Base-by-base conservation (phyloP, 2,797 vertebrate genomes). In the Catostomus latipinnis region DNA sequence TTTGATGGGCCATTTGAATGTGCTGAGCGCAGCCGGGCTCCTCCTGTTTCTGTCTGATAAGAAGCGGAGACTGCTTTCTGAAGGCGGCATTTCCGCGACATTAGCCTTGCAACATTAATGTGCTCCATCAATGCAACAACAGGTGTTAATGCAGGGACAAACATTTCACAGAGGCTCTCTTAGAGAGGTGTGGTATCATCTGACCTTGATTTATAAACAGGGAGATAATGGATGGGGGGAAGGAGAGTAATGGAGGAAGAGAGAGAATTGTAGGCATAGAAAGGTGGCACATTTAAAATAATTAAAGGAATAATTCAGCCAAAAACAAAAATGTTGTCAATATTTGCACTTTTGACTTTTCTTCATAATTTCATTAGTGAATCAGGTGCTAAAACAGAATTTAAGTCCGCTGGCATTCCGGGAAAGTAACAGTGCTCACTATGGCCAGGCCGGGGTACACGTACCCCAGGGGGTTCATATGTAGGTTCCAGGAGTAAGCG, bases 11-110 rank as follows among this genome's bases (percentile, higher is more conserved):
- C 86, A 88, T 93, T 92, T 92, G 88, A 91, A 94, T 94, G 90
- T 92, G 90, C 92, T 92, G 82, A 92, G 89, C 91, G 86, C 89
- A 88, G 89, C 86, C 90, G 90, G 86, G 82, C 88, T 91, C 89
- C 88, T 91, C 88, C 90, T 89, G 83, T 89, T 71, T 88, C 87
- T 82, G 86, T 54, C 82, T 86, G 92, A 93, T 93, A 92, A 93
- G 91, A 84, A 87, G 86, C 90, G 84, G 85, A 84, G 86, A 89
- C 88, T 86, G 71, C 75, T 67, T 74, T 80, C 73, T 81, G 67
- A 12, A 56, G 52, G 60, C 60, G 22, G 48, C 13, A 56, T 71
- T 76, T 76, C 53, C 46, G 53, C 53, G 8, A 60, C 45, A 67
- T 81, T 75, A 69, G 74, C 76, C 45, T 70, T 11, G 7, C 57